These are phyloP conservation scores for Thamnaconus septentrionalis DNA, from an alignment of 2,113 vertebrate species.

Conservation along the genomic window DNA sequence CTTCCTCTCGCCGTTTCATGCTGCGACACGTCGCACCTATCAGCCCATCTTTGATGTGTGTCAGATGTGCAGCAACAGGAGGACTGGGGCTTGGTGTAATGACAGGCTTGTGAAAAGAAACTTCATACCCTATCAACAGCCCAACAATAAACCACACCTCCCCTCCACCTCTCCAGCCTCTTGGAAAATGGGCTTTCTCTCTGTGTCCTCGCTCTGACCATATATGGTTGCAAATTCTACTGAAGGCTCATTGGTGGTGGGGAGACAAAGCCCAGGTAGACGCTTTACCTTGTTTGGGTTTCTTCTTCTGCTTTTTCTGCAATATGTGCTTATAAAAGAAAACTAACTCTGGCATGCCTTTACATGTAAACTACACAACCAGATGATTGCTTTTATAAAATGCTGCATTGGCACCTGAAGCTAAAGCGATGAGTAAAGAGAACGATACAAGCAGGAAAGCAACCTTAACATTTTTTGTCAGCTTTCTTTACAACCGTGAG, in stretches of 20 bases:
- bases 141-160: slow-evolving; percentile 51
- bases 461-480: no score
- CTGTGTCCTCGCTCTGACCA: slow-evolving; percentile 53
- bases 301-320: no score
- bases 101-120: slow-evolving; percentile 53
- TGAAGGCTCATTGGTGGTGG: slow-evolving; percentile 57
- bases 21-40: slow-evolving; percentile 31
- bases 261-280: slow-evolving; percentile 34
- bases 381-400: no score
- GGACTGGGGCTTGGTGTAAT: slow-evolving; percentile 34
- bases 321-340: no score
- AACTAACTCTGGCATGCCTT: no score
- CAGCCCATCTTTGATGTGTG: slow-evolving; percentile 53
- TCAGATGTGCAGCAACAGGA: slow-evolving; percentile 22
- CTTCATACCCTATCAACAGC: slow-evolving; percentile 44
- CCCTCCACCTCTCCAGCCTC: slow-evolving; percentile 22
- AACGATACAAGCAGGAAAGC: no score
- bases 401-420: no score
- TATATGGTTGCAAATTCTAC: slow-evolving; percentile 67
- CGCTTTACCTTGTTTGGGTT: slow-evolving; percentile 26
- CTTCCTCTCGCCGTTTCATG: slow-evolving; percentile 13
- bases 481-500: background rate
- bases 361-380: no score
- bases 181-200: slow-evolving; percentile 23
- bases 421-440: no score